Conservation (phyloP, 1,140 invertebrate genomes). For the Oncopeltus fasciatus region DNA sequence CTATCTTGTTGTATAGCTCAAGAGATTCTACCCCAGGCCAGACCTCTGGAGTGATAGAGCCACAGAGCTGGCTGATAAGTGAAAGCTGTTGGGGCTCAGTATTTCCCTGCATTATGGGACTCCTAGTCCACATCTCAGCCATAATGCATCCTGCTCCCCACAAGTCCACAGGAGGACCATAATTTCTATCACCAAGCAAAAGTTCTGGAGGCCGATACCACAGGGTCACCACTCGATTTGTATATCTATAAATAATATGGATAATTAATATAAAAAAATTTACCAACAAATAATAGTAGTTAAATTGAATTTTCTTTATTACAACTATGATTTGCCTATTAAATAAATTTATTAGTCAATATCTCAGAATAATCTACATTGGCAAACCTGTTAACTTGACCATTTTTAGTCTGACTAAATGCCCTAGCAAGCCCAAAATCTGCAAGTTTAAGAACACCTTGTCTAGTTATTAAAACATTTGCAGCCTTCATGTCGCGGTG, state of each 20-base stretch:
- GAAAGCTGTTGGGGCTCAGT: slow-evolving; percentile 93
- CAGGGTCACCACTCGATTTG: slow-evolving; percentile 92
- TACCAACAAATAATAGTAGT: background rate
- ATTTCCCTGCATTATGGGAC: slow-evolving; percentile 65
- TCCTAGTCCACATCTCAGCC: slow-evolving; percentile 98
- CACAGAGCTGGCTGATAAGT: slow-evolving; percentile 90
- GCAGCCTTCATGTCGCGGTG: slow-evolving; percentile 98
- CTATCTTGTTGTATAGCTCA: slow-evolving; percentile 82
- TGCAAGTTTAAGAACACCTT: slow-evolving; percentile 84
- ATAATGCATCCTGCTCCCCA: slow-evolving; percentile 99
- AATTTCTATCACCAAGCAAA: slow-evolving; percentile 82
- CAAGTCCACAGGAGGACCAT: slow-evolving; percentile 91
- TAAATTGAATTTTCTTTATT: too few relatives aligned
- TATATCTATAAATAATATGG: slow-evolving; percentile 73
- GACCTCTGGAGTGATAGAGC: slow-evolving; percentile 81
- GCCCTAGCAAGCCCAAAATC: slow-evolving; percentile 86
- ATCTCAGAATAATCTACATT: too few relatives aligned
- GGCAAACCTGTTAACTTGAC: slow-evolving; percentile 61
- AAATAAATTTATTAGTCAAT: too few relatives aligned
- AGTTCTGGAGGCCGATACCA: slow-evolving; percentile 93
- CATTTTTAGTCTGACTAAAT: slow-evolving; percentile 77
- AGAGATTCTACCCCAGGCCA: slow-evolving; percentile 92
- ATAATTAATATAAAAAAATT: too few relatives aligned
- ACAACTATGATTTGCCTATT: too few relatives aligned
- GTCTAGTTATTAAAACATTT: slow-evolving; percentile 95